Base-by-base conservation (phyloP, 2,888 invertebrate species). In the Drosophila mimetica region DNA sequence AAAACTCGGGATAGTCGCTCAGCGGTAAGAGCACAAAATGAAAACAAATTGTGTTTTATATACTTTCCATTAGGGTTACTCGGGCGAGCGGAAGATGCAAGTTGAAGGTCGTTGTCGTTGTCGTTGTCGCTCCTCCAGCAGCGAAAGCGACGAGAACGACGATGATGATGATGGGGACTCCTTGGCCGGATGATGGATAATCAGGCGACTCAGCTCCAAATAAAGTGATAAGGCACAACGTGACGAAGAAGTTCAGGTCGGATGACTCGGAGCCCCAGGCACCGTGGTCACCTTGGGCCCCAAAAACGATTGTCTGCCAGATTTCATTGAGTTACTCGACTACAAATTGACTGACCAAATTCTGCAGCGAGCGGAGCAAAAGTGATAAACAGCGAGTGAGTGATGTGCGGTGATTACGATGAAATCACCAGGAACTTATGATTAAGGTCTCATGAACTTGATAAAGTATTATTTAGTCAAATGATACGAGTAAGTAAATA, bases 11-110 rank as follows among this genome's bases (percentile, higher is more conserved):
- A 76, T 70, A 79, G 72, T 80, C 80, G 77, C 64, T 69, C 66
- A 67, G 47, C 54, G 77, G 42, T 25, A 25, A 25, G 25, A 50
- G 42, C 64, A 65, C 71, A 74, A 75, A 85, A 81, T 85, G 74
- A 82, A 82, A 86, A 85, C 86, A 81, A 81, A 81, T 81, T 81
- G 77, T 74, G 64, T 64, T 74, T 69, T 66, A 65, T 64, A 66
- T 14, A 58, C 55, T 61, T 71, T 54, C 48, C 42, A 77, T 82
- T 74, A 74, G 61, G 80, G 80, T 63, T 66, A 71, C 46, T 69
- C 59, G 39, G 20, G 47, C 41, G 28, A 13, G 36, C 36, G 30
- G 18, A 22, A 59, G 22, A 41, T 30, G 39, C 61, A 30, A 39
- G 47, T 47, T 52, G 58, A 52, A 59, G 70, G 59, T 69, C 54